Evolutionary conservation across 2,113 vertebrate species (phyloP), one percentile per base, ranked within the genome.

Genomic region (Pholis gunnellus): DNA sequence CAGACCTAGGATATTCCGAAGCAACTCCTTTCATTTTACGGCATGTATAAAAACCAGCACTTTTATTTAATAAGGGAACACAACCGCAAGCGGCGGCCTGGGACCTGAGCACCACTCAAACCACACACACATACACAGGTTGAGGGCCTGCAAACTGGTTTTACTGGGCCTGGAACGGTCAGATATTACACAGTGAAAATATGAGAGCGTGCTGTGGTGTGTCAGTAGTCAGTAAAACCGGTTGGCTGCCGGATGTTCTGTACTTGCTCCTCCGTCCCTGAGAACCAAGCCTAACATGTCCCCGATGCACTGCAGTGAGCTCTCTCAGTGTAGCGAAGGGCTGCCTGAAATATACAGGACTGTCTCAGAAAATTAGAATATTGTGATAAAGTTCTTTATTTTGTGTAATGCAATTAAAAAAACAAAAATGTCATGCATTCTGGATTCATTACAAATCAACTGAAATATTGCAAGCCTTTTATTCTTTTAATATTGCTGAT

Each of bases 51-150:
- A 93, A 93, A 90, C 72, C 89, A 88, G 87, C 72, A 85, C 86
- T 92, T 85, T 89, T 91, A 91, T 93, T 93, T 93, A 93, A 94
- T 93, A 92, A 88, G 88, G 88, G 76, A 93, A 89, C 91, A 91
- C 76, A 87, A 91, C 93, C 93, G 68, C 93, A 94, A 89, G 89
- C 78, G 48, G 64, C 80, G 89, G 85, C 87, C 92, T 85, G 89
- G 82, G 90, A 92, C 91, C 92, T 75, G 75, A 88, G 87, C 89
- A 91, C 89, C 88, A 91, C 88, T 88, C 75, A 68, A 87, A 83
- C 81, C 88, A 71, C 81, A 89, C 88, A 75, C 48, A 75, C 74
- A 71, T 59, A 75, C 40, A 48, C 76, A 75, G 60, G 70, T 63
- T 61, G 68, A 93, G 60, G 83, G 72, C 82, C 88, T 86, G 79